Conservation (phyloP, 2,113 vertebrate genomes). For the Psophia crepitans region DNA sequence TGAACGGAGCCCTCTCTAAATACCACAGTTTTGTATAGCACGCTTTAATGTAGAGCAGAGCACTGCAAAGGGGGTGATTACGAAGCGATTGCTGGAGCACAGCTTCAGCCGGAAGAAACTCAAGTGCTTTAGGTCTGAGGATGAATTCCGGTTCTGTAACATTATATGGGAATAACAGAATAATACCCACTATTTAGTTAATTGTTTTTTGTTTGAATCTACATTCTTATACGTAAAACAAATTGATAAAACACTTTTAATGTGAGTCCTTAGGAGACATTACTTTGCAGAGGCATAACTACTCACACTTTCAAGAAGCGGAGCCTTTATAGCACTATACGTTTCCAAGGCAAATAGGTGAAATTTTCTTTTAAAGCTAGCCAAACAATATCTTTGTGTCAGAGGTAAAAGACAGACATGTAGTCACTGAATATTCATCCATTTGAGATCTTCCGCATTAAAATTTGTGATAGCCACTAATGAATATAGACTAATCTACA, state of each 20-base stretch:
- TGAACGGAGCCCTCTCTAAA: background rate
- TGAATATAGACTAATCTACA: background rate
- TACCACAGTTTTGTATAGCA: background rate
- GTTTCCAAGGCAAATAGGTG: background rate
- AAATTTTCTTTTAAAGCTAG: background rate
- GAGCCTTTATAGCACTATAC: accelerated
- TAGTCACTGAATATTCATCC: background rate
- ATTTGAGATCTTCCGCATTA: background rate
- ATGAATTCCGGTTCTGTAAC: background rate
- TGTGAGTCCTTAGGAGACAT: background rate
- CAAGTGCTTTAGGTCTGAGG: background rate
- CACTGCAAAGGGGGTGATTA: accelerated
- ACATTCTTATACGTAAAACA: background rate
- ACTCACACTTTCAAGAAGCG: background rate
- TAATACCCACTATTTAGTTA: background rate
- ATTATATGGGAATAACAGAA: background rate
- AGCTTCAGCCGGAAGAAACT: background rate
- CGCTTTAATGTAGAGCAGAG: accelerated
- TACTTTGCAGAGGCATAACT: background rate
- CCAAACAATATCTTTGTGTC: background rate
- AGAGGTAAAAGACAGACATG: background rate
- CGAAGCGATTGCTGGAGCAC: background rate
- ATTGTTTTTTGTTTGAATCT: background rate
- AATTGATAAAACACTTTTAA: background rate
- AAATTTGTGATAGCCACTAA: background rate